Conservation (phyloP, 2,888 invertebrate species). For the Pelosia muscerda region DNA sequence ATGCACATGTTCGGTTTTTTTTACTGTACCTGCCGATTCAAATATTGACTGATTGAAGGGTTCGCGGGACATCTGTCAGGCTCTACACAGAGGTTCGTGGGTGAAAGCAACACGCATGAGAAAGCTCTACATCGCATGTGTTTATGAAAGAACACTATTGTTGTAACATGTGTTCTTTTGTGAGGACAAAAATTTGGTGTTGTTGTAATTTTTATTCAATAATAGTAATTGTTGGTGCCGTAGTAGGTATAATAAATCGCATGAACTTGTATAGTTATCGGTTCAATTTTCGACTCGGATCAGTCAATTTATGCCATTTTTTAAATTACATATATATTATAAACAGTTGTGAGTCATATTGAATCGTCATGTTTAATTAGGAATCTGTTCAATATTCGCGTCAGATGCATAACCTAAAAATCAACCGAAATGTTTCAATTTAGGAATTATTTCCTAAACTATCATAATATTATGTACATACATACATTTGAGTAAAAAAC, state of each 20-base stretch:
- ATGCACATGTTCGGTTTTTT: slow-evolving; percentile 65
- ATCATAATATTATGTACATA: neutral
- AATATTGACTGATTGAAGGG: slow-evolving; percentile 86
- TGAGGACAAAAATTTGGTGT: slow-evolving; percentile 37
- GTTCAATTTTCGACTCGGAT: neutral
- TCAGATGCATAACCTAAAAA: no score
- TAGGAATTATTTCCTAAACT: neutral
- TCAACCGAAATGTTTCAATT: neutral
- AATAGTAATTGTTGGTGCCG: slow-evolving; percentile 15
- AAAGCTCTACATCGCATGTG: slow-evolving; percentile 55
- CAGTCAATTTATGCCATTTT: neutral
- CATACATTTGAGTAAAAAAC: neutral
- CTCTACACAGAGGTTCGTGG: slow-evolving; percentile 56
- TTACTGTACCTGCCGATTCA: slow-evolving; percentile 65
- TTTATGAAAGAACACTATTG: slow-evolving; percentile 52
- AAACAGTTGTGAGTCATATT: no score
- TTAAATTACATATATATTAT: neutral
- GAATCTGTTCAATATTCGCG: neutral
- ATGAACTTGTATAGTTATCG: neutral
- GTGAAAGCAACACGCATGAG: slow-evolving; percentile 73
- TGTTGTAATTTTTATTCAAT: slow-evolving; percentile 22
- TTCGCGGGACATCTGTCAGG: slow-evolving; percentile 78
- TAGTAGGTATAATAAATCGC: neutral
- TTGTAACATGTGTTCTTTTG: slow-evolving; percentile 46
- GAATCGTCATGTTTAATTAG: neutral